Evolutionary conservation across 2,888 invertebrate species (phyloP).

Genomic region (Melolontha melolontha): DNA sequence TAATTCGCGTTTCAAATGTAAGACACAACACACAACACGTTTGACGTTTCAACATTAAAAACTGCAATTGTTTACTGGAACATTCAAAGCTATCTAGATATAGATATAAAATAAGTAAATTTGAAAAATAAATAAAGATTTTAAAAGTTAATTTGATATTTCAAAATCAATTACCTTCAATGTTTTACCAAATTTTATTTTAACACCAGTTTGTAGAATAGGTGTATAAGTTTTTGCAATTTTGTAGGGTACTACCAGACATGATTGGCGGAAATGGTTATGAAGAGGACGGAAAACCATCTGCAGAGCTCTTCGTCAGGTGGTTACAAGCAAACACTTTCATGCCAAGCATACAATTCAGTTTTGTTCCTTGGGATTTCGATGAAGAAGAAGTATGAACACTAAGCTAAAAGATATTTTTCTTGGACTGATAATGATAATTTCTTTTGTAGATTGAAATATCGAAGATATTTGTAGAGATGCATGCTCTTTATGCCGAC

Average conservation of each 20-base stretch:
- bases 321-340: slow-evolving; percentile 85
- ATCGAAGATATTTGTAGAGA: slow-evolving; percentile 72
- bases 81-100: too few relatives aligned
- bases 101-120: slow-evolving; percentile 61
- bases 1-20: too few relatives aligned
- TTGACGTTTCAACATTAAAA: too few relatives aligned
- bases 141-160: too few relatives aligned
- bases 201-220: too few relatives aligned
- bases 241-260: slow-evolving; percentile 76
- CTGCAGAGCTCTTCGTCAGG: slow-evolving; percentile 77
- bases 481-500: slow-evolving; percentile 74
- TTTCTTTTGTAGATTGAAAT: slow-evolving; percentile 65
- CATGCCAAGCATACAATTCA: slow-evolving; percentile 84
- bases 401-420: neutral
- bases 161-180: too few relatives aligned
- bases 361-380: slow-evolving; percentile 83
- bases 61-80: too few relatives aligned
- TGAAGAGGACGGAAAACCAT: slow-evolving; percentile 67
- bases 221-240: too few relatives aligned
- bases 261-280: slow-evolving; percentile 81
- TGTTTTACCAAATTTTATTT: too few relatives aligned
- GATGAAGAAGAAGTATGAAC: slow-evolving; percentile 13
- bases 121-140: neutral
- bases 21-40: too few relatives aligned
- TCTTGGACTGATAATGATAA: neutral